Base-by-base conservation (phyloP, 1,140 invertebrate genomes). In the Danaus plexippus region DNA sequence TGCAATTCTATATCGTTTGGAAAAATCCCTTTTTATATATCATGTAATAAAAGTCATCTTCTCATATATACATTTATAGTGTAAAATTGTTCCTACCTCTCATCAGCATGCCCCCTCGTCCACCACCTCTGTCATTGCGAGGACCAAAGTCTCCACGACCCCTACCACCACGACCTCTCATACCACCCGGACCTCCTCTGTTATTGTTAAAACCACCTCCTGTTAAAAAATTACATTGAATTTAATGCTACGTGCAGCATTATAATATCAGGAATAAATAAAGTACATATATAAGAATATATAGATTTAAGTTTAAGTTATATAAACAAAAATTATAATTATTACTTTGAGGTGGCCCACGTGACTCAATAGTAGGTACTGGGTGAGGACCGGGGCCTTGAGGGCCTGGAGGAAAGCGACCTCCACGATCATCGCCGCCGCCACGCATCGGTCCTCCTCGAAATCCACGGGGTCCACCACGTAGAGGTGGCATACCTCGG, bases 301-400 rank as follows among this genome's bases (percentile, higher is more conserved):
- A n/a, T n/a, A n/a, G n/a, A n/a, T n/a, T n/a, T n/a, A n/a, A 32
- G 15, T 1, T 15, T 1, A 32, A 32, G 5, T 32, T 32, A 32
- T 6, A 32, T 32, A 4, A 32, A 32, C 5, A 43, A 52, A 45
- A 13, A 10, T 47, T 15, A 13, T 13, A 58, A 71, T 71, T 15
- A 15, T 15, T 75, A 83, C 79, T 73, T 73, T 72, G 76, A 59
- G 75, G 75, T 49, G 83, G 84, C 18, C 75, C 73, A 63, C 85
- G 73, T 3, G 83, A 79, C 66, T 88, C 86, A 57, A 88, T 87
- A 1, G 86, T 88, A 9, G 86, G 86, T 10, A 88, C 86, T 43
- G 86, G 86, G 64, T 88, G 86, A 18, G 86, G 85, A 6, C 86
- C 86, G 3, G 86, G 86, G 0, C 85, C 86, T 59, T 87, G 86